Evolutionary conservation across 2,888 invertebrate species (phyloP), one percentile per base, ranked within the genome.

Genomic region (Gortyna flavago): DNA sequence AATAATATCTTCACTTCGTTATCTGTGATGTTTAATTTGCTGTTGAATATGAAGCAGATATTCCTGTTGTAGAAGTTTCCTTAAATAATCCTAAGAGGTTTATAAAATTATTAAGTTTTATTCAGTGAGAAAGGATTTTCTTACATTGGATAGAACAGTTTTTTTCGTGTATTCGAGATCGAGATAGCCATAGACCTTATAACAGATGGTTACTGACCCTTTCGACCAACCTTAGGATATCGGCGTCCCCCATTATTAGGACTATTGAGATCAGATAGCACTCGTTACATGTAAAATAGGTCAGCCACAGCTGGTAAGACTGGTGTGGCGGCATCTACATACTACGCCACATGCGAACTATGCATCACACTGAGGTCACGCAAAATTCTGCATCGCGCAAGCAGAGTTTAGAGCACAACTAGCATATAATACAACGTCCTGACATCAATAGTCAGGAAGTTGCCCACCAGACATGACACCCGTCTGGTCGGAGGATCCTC

Each of bases 1-100:
- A 93, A 88, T 86, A 80, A 84, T 87, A 83, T 77, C 76, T 77
- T 65, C 74, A 61, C 66, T 77, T 81, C 54, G 74, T 85, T 85
- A 86, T 85, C 79, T 83, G 68, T 76, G 72, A 68, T 65, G 11
- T 79, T 82, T 70, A 71, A 66, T 78, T 79, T 80, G 21, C 76
- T 76, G 29, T 48, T 70, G 8, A 59, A 65, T 72, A 44, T 41
- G 59, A 29, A 62, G 25, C n/a, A 48, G 51, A 62, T 73, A 41
- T 68, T 75, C 13, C 21, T 75, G 32, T 32, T 69, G 21, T 25
- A 61, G 13, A 72, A 59, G 59, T 48, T 62, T n/a, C 35, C 44
- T 44, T 81, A 61, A 44, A 66, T 44, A 67, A 48, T 61, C 66
- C 61, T n/a, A 29, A 1, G 75, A 35, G 75, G n/a, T 61, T 66